Conservation (phyloP, 2,888 invertebrate genomes). For the Ypsolopha scabrella region DNA sequence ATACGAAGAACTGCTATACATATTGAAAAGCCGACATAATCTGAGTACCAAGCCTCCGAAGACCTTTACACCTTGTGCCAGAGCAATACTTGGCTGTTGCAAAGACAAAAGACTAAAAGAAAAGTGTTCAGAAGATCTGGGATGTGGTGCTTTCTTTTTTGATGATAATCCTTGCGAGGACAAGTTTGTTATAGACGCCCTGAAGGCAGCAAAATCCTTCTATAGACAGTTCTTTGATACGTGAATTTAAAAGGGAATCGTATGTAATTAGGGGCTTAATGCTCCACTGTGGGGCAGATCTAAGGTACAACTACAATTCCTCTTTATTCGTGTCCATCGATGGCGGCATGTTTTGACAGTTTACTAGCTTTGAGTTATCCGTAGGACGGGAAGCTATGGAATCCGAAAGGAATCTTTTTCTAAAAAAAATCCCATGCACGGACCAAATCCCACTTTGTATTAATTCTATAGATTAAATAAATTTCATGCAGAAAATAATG, state of each 20-base stretch:
- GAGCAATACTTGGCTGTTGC: conserved; percentile 84
- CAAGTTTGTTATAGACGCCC: conserved; percentile 69
- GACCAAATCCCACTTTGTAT: no score
- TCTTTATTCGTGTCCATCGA: no score
- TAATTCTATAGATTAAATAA: no score
- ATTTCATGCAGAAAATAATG: no score
- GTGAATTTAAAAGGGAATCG: background rate
- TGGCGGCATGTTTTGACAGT: no score
- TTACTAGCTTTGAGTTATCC: no score
- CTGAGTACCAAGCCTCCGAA: conserved; percentile 16
- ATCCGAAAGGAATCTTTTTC: no score
- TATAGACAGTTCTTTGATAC: conserved; percentile 31
- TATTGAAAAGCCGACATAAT: conserved; percentile 31
- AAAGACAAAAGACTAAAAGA: conserved; percentile 53
- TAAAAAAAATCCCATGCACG: no score
- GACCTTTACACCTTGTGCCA: conserved; percentile 73
- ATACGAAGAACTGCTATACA: conserved; percentile 40
- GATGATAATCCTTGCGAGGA: conserved; percentile 80
- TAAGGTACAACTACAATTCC: no score
- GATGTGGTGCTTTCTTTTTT: conserved; percentile 81
- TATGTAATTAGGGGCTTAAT: background rate
- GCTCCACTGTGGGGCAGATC: no score
- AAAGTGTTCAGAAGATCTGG: conserved; percentile 78
- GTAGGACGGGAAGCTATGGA: no score
- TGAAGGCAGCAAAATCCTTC: conserved; percentile 50